Conservation (phyloP, 1,140 invertebrate species). For the Caenorhabditis remanei region DNA sequence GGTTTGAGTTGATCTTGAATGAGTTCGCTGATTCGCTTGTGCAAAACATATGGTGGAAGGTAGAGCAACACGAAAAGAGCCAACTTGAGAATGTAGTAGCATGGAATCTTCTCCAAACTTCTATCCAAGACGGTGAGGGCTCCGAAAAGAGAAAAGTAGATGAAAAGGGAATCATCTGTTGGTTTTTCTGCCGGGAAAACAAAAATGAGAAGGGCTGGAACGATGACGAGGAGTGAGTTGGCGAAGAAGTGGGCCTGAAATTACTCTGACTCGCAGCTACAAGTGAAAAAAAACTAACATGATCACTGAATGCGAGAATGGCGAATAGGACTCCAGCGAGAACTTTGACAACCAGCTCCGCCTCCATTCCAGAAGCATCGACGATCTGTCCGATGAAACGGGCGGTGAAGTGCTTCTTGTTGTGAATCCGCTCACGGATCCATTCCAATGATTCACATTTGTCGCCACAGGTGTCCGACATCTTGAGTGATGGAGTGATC, state of each 20-base stretch:
- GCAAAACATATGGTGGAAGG: slow-evolving; percentile 26
- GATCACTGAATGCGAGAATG: slow-evolving; percentile 31
- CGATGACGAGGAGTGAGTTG: neutral
- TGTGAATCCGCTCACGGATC: slow-evolving; percentile 20
- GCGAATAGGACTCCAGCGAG: neutral
- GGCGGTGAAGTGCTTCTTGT: slow-evolving; percentile 50
- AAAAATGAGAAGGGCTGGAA: slow-evolving; percentile 23
- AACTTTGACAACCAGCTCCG: slow-evolving; percentile 21
- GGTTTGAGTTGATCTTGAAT: slow-evolving; percentile 20
- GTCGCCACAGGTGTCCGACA: slow-evolving; percentile 26
- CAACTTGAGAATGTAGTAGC: slow-evolving; percentile 44
- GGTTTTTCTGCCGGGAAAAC: slow-evolving; percentile 38
- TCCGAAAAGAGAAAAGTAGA: slow-evolving; percentile 43
- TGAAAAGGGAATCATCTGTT: slow-evolving; percentile 4
- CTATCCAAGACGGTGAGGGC: slow-evolving; percentile 24
- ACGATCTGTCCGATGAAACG: slow-evolving; percentile 7
- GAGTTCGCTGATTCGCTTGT: slow-evolving; percentile 20
- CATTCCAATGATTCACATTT: slow-evolving; percentile 42
- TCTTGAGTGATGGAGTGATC: neutral
- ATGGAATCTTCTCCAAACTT: slow-evolving; percentile 24
- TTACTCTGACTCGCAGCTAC: neutral
- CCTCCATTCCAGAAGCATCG: slow-evolving; percentile 27
- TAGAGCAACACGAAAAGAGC: slow-evolving; percentile 41
- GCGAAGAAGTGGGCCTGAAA: slow-evolving; percentile 44
- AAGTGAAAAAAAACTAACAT: neutral